Evolutionary conservation across 2,113 vertebrate genomes (phyloP).

Genomic region (Lipotes vexillifer): DNA sequence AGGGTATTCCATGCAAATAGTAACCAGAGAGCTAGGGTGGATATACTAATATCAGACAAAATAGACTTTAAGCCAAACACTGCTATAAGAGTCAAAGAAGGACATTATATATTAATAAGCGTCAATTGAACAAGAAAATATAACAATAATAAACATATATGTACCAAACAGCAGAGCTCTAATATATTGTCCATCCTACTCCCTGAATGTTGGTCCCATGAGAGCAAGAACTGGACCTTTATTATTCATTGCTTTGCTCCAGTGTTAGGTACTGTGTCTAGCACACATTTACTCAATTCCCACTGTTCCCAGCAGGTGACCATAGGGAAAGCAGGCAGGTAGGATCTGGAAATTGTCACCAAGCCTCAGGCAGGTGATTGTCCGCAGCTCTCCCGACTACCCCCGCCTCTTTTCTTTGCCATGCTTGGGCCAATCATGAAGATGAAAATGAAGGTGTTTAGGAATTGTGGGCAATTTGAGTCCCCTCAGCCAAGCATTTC

Average conservation of each 20-base stretch:
- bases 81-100: neutral
- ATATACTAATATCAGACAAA: neutral
- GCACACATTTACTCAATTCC: neutral
- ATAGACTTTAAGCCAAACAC: neutral
- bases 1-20: neutral
- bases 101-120: neutral
- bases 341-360: neutral
- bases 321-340: neutral
- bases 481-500: neutral
- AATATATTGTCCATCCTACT: too few species aligned
- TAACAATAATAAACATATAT: neutral
- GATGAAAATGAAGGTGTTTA: neutral
- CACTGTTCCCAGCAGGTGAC: neutral
- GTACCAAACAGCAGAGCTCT: neutral
- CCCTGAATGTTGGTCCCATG: neutral
- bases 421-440: neutral
- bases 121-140: neutral
- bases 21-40: neutral
- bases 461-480: neutral
- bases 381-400: neutral
- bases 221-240: neutral
- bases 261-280: neutral
- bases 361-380: neutral
- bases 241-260: neutral
- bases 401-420: neutral